Evolutionary conservation across 2,888 invertebrate genomes (phyloP), one percentile per base, ranked within the genome.

Genomic region (Lycia hirtaria): DNA sequence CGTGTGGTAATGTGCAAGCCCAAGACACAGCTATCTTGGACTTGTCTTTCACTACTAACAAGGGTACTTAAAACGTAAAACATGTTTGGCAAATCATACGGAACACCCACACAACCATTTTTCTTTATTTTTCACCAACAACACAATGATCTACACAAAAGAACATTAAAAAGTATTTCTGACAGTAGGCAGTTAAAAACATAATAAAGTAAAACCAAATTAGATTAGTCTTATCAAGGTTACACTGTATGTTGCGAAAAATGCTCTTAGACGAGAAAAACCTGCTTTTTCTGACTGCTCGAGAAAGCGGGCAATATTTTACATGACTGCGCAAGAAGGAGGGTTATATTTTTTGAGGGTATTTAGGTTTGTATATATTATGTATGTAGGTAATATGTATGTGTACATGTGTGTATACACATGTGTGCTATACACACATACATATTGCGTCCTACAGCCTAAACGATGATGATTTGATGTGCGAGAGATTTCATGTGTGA

Each of bases 141-240:
- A 35, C 22, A 24, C 51, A 45, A 47, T 51, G 26, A 14, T 33
- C 37, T 30, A 43, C 26, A 45, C 52, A 47, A 57, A 57, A 47
- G 20, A 47, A 30, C 41, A 48, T 48, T 53, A 58, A 57, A 56
- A 43, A 40, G 45, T 49, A 44, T 58, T 40, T 49, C 52, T 30
- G 52, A 48, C 57, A 49, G 37, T 32, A 43, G 41, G 37, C 48
- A 40, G 57, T 43, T 51, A 52, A 48, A 58, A 14, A 20, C 22
- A 37, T 37, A 52, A 41, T 57, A 49, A 58, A 53, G 37, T 37
- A 24, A 30, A 47, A 17, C 43, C 3, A 32, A 49, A 58, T 48
- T 48, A 58, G 57, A 41, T 30, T 20, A 45, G 48, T n/a, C 41
- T 52, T 40, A 28, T 45, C 56, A 50, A 56, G 56, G 56, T 56